Conservation (phyloP, 2,888 invertebrate genomes). For the Megaustenia siamemsis region DNA sequence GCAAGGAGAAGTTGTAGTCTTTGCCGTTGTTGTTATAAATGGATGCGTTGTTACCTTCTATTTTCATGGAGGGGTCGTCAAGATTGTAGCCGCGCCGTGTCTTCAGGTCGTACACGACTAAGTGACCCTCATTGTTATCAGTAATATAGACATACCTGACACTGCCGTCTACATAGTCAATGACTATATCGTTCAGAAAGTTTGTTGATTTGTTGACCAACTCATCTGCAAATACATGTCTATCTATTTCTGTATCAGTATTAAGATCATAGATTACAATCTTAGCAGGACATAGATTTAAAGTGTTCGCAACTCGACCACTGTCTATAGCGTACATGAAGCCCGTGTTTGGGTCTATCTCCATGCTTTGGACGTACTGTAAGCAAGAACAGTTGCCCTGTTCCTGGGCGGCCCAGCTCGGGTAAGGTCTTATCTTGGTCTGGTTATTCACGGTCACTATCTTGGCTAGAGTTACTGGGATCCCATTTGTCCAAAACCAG, state of each 20-base stretch:
- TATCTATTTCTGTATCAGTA: slow-evolving; percentile 57
- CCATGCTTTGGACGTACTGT: slow-evolving; percentile 72
- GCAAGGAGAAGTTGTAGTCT: slow-evolving; percentile 54
- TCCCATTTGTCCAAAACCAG: slow-evolving; percentile 56
- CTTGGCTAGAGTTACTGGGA: slow-evolving; percentile 56
- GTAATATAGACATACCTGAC: slow-evolving; percentile 69
- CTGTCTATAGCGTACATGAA: slow-evolving; percentile 72
- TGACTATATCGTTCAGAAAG: slow-evolving; percentile 69
- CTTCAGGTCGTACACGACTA: slow-evolving; percentile 67
- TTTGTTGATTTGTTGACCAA: slow-evolving; percentile 63
- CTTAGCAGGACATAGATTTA: slow-evolving; percentile 68
- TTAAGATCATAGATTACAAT: slow-evolving; percentile 67
- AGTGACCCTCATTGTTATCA: slow-evolving; percentile 63
- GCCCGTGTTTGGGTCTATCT: slow-evolving; percentile 70
- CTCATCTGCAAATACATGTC: slow-evolving; percentile 63
- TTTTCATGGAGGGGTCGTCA: slow-evolving; percentile 62
- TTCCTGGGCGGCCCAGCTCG: slow-evolving; percentile 66
- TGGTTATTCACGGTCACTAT: slow-evolving; percentile 53
- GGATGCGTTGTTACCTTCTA: slow-evolving; percentile 53
- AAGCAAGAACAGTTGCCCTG: slow-evolving; percentile 69
- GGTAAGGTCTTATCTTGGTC: slow-evolving; percentile 63
- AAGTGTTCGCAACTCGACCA: slow-evolving; percentile 57
- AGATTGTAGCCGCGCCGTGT: slow-evolving; percentile 62
- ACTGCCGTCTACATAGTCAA: slow-evolving; percentile 66
- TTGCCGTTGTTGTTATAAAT: slow-evolving; percentile 56